phyloP scores from a whole-genome alignment of 2,113 vertebrate species.

The Bubo blakistoni region DNA sequence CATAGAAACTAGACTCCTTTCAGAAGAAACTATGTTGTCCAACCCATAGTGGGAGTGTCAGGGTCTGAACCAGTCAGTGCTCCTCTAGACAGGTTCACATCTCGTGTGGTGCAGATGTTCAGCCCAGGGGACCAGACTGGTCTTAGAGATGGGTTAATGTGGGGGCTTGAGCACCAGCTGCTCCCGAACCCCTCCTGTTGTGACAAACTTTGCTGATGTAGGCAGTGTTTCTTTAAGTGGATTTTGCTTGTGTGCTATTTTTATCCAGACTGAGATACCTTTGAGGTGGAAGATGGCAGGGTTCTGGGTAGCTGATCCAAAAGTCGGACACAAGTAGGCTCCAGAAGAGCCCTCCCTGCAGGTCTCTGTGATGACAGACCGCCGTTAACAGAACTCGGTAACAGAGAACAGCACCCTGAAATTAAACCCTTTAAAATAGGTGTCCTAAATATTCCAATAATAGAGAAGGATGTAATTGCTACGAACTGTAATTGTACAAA shows the following conservation, averaged over 20 bases:
- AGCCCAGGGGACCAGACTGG: not conserved
- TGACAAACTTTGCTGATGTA: not conserved
- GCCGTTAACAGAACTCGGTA: not conserved
- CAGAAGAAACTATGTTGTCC: fast-evolving
- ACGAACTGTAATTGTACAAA: not conserved
- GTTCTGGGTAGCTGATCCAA: not conserved
- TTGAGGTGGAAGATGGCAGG: not conserved
- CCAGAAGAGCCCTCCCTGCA: not conserved
- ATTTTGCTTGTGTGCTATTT: not conserved
- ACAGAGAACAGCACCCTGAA: not conserved
- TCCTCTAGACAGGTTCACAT: not conserved
- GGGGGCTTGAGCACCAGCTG: not conserved
- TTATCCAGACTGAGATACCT: not conserved
- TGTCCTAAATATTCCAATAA: not conserved
- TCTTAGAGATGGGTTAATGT: not conserved
- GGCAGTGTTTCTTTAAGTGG: not conserved
- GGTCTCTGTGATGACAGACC: not conserved
- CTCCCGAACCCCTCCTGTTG: not conserved
- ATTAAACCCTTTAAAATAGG: not conserved
- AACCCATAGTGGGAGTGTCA: fast-evolving
- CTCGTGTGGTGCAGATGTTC: not conserved
- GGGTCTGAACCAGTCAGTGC: not conserved
- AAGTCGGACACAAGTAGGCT: not conserved
- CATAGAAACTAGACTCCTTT: not conserved
- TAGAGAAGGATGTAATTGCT: not conserved